Base-by-base conservation (phyloP, 30 jellyfish, hydroid and myxozoan genomes). In the Turritopsis dohrnii region DNA sequence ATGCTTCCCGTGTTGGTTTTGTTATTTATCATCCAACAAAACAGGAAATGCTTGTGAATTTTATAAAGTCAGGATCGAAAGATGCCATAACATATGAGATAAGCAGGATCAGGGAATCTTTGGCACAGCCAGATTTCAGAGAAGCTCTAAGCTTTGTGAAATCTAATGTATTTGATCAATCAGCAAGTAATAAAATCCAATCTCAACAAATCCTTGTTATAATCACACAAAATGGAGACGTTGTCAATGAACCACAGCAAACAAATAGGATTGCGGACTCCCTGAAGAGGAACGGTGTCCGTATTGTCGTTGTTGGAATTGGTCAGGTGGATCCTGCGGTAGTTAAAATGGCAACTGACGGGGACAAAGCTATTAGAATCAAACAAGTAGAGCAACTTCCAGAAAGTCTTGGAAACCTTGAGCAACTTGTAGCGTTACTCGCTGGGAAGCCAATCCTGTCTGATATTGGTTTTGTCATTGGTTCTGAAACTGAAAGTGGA, bases 261-360 rank as follows among this genome's bases (percentile, higher is more conserved):
- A 22, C 86, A 9, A 71, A 81, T 1, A 52, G 60, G 29, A 75
- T 30, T 79, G 29, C 27, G 8, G 80, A 26, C 18, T 7, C 24
- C 8, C n/a, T 81, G 27, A 66, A 66, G 29, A 29, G 25, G 16
- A n/a, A 69, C 18, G 71, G 69, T 71, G 4, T 71, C 22, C 26
- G 66, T 24, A 23, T 81, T 20, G 66, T 81, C 66, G 88, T 81
- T 16, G 86, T 81, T 66, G 88, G 88, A 8, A n/a, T 81, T 25
- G 88, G 87, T 7, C 18, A 71, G 18, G 86, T 24, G 29, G 54
- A 23, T 24, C 28, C 1, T 17, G 29, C 21, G 23, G 53, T 75
- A 24, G 21, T 29, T 21, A 21, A 75, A 26, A 24, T 75, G 13
- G 52, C 83, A 16, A 24, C 83, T 24, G 65, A 75, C 54, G 65